phyloP scores from a whole-genome alignment of 2,113 vertebrate genomes.

The Brachypodius melanocephalos region DNA sequence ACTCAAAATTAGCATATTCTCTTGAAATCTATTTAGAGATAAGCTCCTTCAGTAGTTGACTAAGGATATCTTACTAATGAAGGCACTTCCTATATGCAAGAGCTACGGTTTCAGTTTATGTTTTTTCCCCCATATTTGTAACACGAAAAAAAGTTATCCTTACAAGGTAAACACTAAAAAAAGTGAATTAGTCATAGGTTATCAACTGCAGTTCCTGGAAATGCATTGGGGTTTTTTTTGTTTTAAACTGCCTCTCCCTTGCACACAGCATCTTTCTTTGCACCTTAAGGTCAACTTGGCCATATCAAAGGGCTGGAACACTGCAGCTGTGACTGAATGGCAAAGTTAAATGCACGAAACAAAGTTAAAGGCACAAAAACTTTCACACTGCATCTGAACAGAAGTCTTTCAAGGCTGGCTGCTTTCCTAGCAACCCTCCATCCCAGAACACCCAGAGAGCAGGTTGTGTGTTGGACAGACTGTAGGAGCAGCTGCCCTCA shows the following conservation, averaged over 20 bases:
- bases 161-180: not conserved
- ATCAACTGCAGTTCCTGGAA: not conserved
- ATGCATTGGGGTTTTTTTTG: not conserved
- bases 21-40: not conserved
- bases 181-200: not conserved
- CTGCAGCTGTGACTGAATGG: not conserved
- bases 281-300: not conserved
- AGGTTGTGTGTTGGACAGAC: not conserved
- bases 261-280: not conserved
- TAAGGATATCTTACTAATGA: not conserved
- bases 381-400: not conserved
- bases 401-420: not conserved
- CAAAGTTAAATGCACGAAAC: not conserved
- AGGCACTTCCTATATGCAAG: not conserved
- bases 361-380: not conserved
- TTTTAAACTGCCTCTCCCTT: not conserved
- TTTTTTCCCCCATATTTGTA: not conserved
- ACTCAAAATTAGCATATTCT: not conserved
- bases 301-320: not conserved
- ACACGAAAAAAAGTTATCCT: not conserved
- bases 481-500: not conserved
- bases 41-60: not conserved
- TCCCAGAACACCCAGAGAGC: not conserved
- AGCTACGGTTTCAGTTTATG: not conserved
- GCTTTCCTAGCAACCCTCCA: not conserved